Base-by-base conservation (phyloP, 2,888 invertebrate species). In the Brenthis hecate region DNA sequence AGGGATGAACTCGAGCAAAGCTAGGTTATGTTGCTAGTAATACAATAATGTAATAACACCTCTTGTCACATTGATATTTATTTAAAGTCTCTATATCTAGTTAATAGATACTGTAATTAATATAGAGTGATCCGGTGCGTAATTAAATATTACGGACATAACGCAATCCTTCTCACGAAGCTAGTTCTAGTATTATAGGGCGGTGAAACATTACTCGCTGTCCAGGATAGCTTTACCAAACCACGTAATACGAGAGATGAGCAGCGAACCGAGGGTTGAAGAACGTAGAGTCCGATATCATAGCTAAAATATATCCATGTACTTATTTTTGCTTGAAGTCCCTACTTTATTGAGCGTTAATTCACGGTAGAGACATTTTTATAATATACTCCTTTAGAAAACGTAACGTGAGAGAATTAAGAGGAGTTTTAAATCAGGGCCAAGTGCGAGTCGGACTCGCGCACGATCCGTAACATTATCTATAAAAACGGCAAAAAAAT, bases 211-310 rank as follows among this genome's bases (percentile, higher is more conserved):
- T 48, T 58, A 58, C 23, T 28, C 23, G 4, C 23, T 47, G 23
- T 8, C 53, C 56, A 43, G 62, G 62, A 50, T 67, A 67, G 56
- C 43, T 43, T 65, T 67, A 67, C 66, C 62, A 51, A 32, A 69
- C 71, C 71, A 64, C 71, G 71, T 56, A 71, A 72, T 66, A 23
- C 36, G 71, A 72, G 71, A 48, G 69, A 60, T 13, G 60, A 56
- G 48, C 69, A 69, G 48, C 61, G 53, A 60, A 69, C 64, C 69
- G 71, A 68, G 70, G 13, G 62, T 47, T 53, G 58, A 64, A 55
- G 60, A n/a, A 55, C 36, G 58, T 60, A 48, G 48, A 58, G 36
- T 43, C n/a, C 11, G n/a, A 28, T 50, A 60, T 50, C 50, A 11
- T 50, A 32, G 48, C 32, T 60, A 60, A 43, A 43, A 43, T 43